Percentiles rank a stretch among this genome's conserved stretches.
These are phyloP conservation scores for Phrixothrix hirtus DNA, from an alignment of 2,888 invertebrate genomes.

Conservation along the genomic window DNA sequence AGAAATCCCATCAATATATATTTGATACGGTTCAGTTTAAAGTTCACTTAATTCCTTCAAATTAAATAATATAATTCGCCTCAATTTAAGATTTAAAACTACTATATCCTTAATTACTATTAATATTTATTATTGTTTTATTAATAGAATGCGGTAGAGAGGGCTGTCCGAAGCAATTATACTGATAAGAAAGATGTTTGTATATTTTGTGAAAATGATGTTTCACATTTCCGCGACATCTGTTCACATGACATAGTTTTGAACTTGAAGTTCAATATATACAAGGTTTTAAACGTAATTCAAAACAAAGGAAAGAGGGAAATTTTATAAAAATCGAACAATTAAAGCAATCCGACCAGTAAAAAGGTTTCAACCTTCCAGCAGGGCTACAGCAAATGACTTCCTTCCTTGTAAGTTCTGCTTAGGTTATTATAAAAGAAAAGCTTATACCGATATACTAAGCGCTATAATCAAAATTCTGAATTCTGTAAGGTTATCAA, in stretches of 20 bases:
- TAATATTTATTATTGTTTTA: no score
- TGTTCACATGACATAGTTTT: slow-evolving; percentile 6
- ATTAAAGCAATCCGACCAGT: slow-evolving; percentile 18
- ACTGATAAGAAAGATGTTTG: slow-evolving; percentile 11
- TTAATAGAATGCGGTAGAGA: no score
- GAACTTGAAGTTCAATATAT: slow-evolving; percentile 8
- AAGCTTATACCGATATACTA: slow-evolving; percentile 21
- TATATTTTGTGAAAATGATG: slow-evolving; percentile 13
- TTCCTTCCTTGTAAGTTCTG: slow-evolving; percentile 22
- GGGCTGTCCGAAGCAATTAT: slow-evolving; percentile 8
- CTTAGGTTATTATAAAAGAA: slow-evolving; percentile 23
- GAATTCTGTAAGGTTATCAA: slow-evolving; percentile 11
- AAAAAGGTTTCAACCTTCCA: slow-evolving; percentile 8
- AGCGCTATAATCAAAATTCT: slow-evolving; percentile 12
- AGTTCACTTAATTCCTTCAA: no score
- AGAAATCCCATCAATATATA: no score
- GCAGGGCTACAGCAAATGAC: slow-evolving; percentile 3
- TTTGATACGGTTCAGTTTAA: no score
- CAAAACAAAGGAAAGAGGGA: slow-evolving; percentile 8
- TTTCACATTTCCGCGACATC: slow-evolving; percentile 14
- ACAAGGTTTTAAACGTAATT: neutral
- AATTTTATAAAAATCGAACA: slow-evolving; percentile 21
- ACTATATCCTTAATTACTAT: no score
- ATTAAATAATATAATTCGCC: no score
- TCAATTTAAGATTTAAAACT: no score